Percentiles rank a stretch among this genome's conserved stretches.
Evolutionary conservation across 2,113 vertebrate genomes (phyloP).

Genomic region (Lamprotornis superbus): DNA sequence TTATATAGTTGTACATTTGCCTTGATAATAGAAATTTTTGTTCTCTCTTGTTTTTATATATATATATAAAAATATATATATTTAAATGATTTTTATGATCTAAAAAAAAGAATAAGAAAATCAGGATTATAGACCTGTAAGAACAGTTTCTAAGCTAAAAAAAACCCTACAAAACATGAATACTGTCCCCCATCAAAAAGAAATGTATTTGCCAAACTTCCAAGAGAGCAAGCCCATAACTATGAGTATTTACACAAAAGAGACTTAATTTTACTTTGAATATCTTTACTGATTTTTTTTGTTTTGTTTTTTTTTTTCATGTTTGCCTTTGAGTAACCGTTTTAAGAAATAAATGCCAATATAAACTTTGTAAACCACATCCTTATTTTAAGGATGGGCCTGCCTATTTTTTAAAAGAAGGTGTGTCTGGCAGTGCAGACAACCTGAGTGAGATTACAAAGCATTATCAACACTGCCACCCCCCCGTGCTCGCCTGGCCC

Average conservation of each 20-base stretch:
- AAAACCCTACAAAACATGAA: neutral
- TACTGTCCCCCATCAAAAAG: constrained; percentile 9
- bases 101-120: neutral
- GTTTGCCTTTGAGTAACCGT: neutral
- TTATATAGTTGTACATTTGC: constrained; percentile 66
- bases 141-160: constrained; percentile 38
- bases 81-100: constrained; percentile 2
- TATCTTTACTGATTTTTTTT: neutral
- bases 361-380: neutral
- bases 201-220: neutral
- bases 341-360: constrained; percentile 12
- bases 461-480: neutral
- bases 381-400: constrained; percentile 50
- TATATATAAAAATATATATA: constrained; percentile 40
- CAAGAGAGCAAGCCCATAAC: neutral
- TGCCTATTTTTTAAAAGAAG: neutral
- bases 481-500: neutral
- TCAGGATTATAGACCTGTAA: neutral
- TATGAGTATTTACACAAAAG: neutral
- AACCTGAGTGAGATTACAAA: neutral
- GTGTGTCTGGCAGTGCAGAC: neutral
- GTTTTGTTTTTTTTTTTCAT: neutral
- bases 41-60: constrained; percentile 39
- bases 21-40: constrained; percentile 33
- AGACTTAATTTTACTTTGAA: neutral